Evolutionary conservation across 2,113 vertebrate genomes (phyloP), one percentile per base, ranked within the genome.

Genomic region (Syngnathus typhle): DNA sequence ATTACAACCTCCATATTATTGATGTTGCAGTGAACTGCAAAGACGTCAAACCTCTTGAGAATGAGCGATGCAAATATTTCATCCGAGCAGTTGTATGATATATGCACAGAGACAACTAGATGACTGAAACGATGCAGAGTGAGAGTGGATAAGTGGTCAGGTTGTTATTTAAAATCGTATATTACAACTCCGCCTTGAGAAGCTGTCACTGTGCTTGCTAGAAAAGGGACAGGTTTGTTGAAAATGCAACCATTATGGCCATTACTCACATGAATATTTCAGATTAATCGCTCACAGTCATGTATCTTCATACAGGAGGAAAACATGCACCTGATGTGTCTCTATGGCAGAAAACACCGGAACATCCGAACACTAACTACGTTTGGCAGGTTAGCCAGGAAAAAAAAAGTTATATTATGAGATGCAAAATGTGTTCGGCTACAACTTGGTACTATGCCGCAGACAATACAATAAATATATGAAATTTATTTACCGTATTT

Each of bases 51-150:
- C 5, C 66, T 59, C 71, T 69, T 75, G 62, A 79, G 69, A 46
- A 76, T 73, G 56, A 70, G 51, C 44, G 46, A 79, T 67, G 56
- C 69, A 68, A 80, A 73, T 54, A 77, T 63, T 71, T 76, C 65
- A 60, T 51, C 49, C 71, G 69, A 74, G 65, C 46, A 54, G 27
- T 70, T 78, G 71, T 51, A 71, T 62, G 64, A 54, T 73, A 66
- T 72, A 75, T 73, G 74, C 58, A 72, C 6, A 63, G 37, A 60
- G 59, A 38, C 58, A 56, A 56, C 23, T 5, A 56, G 23, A 2
- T 49, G 47, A 19, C 47, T 2, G 18, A 49, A 19, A 49, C 47
- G 11, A 18, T 9, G 18, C 47, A 7, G 47, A 2, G 47, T 18
- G 7, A 49, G 47, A 49, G 18, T 32, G 10, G 23, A 12, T 56